Percentiles rank a stretch among this genome's conserved stretches.
Evolutionary conservation across 2,888 invertebrate species (phyloP).

Genomic region (Hanleya hanleyi): DNA sequence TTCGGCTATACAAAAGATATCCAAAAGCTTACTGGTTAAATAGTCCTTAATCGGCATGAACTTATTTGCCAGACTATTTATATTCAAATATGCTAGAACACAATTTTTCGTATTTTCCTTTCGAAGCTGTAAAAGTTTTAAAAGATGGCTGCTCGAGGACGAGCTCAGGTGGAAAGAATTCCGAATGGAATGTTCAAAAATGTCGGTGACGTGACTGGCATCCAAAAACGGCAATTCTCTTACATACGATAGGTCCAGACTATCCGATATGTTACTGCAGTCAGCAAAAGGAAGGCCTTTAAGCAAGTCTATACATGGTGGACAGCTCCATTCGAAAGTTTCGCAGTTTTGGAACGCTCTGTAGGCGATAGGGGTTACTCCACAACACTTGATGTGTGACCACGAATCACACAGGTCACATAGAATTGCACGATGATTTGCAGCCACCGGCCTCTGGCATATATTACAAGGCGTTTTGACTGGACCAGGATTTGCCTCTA

Average conservation of each 20-base stretch:
- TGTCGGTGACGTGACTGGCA: conserved; percentile 18
- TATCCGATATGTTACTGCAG: neutral
- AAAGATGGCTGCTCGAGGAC: neutral
- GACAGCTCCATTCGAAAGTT: neutral
- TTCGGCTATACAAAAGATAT: conserved; percentile 14
- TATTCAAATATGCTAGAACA: conserved; percentile 13
- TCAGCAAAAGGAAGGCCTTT: neutral
- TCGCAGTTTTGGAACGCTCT: neutral
- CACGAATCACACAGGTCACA: conserved; percentile 17
- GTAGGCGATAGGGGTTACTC: conserved; percentile 9
- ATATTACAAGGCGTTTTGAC: conserved; percentile 4
- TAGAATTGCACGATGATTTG: conserved; percentile 15
- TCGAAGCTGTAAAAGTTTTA: neutral
- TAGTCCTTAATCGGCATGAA: conserved; percentile 6
- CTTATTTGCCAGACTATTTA: conserved; percentile 24
- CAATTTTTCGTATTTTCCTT: conserved; percentile 14
- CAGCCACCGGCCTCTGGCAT: conserved; percentile 14
- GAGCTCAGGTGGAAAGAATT: neutral
- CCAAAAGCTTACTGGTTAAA: conserved; percentile 1
- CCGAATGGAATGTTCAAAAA: conserved; percentile 6
- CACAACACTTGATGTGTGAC: conserved; percentile 13
- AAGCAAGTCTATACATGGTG: neutral
- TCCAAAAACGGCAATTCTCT: neutral
- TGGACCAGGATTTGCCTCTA: conserved; percentile 15
- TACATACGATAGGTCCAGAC: neutral